Evolutionary conservation across 2,113 vertebrate species (phyloP).

Genomic region (Todiramphus saurophagus): DNA sequence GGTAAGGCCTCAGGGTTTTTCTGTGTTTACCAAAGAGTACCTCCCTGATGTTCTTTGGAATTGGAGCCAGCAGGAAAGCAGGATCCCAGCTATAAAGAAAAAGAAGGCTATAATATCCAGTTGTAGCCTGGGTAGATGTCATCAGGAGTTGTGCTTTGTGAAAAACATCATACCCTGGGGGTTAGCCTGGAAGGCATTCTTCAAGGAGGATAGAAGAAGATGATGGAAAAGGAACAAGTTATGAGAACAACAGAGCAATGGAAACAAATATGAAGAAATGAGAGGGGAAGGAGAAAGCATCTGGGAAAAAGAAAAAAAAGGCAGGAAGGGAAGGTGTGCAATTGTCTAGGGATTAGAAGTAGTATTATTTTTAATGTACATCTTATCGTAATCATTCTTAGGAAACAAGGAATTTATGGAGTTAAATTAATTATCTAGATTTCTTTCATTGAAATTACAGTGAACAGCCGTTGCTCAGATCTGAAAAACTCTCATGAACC

Average conservation of each 20-base stretch:
- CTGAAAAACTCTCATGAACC: not conserved
- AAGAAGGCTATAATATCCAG: not conserved
- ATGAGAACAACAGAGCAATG: not conserved
- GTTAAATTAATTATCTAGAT: not conserved
- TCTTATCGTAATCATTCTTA: not conserved
- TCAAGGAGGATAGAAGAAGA: not conserved
- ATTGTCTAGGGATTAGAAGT: not conserved
- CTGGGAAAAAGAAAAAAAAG: not conserved
- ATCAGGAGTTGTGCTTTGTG: not conserved
- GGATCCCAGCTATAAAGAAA: not conserved
- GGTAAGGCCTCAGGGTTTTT: not conserved
- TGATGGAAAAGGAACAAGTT: not conserved
- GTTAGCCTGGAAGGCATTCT: not conserved
- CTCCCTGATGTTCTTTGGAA: not conserved
- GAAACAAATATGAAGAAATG: not conserved
- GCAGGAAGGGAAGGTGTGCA: not conserved
- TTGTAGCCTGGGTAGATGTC: not conserved
- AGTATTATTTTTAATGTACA: not conserved
- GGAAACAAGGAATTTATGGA: not conserved
- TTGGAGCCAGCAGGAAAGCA: not conserved
- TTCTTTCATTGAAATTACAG: not conserved
- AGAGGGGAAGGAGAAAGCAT: not conserved
- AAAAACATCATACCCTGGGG: not conserved
- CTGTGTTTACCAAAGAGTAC: not conserved
- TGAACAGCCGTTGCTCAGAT: not conserved